Percentiles rank a stretch among this genome's conserved stretches.
phyloP scores from a whole-genome alignment of 2,888 invertebrate species.

The Acleris sparsana region DNA sequence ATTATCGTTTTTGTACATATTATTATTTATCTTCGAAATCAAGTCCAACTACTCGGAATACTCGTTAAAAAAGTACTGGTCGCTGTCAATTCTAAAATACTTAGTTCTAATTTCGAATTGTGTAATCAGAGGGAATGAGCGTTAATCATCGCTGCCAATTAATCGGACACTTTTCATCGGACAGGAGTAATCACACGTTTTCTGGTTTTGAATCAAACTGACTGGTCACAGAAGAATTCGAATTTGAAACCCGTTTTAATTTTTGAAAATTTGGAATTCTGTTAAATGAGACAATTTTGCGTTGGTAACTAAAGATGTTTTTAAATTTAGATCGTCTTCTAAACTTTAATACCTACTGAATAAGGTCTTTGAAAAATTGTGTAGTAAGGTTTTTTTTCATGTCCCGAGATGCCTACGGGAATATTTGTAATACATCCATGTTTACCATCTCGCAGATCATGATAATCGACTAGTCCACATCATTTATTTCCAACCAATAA shows the following conservation, averaged over 20 bases:
- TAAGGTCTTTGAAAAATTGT: too few relatives aligned
- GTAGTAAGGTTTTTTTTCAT: too few relatives aligned
- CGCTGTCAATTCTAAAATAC: conserved; percentile 14
- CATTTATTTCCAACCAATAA: conserved; percentile 28
- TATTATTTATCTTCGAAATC: neutral
- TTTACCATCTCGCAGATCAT: neutral
- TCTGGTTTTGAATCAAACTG: conserved; percentile 4
- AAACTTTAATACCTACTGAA: too few relatives aligned
- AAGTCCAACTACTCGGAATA: too few relatives aligned
- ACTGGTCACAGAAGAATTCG: neutral
- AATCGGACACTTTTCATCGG: conserved; percentile 23
- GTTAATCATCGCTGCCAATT: conserved; percentile 30
- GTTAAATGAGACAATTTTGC: too few relatives aligned
- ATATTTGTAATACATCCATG: too few relatives aligned
- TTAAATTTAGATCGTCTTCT: too few relatives aligned
- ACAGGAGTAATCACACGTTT: conserved; percentile 23
- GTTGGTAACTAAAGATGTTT: too few relatives aligned
- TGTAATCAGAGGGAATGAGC: conserved; percentile 24
- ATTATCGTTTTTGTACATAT: neutral
- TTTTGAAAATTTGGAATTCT: too few relatives aligned
- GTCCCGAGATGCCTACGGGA: too few relatives aligned
- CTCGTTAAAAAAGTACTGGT: too few relatives aligned
- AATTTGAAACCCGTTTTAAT: neutral
- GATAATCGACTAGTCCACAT: conserved; percentile 13
- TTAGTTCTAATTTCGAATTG: conserved; percentile 1